These are phyloP conservation scores for Ctenoplectra terminalis DNA, from an alignment of 1,140 invertebrate species.

Conservation along the genomic window DNA sequence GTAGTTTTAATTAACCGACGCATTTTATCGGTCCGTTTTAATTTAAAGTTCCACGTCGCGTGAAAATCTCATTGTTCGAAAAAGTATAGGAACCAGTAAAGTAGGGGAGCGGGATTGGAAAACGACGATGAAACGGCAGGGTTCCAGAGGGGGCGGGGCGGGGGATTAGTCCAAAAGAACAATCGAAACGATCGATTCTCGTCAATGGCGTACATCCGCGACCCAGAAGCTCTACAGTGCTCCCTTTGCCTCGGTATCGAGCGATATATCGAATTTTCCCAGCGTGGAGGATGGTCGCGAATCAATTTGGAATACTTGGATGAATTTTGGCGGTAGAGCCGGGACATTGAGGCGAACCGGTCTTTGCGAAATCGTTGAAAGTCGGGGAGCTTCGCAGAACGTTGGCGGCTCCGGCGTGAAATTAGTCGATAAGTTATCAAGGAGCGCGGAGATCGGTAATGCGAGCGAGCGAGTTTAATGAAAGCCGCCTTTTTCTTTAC, in stretches of 20 bases:
- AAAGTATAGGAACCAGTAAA: slow-evolving; percentile 8
- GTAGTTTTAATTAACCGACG: slow-evolving; percentile 37
- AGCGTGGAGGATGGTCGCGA: not conserved
- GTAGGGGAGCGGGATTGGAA: not conserved
- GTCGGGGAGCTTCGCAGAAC: slow-evolving; percentile 32
- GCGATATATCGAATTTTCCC: not conserved
- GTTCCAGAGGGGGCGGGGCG: too few species aligned
- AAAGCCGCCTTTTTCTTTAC: slow-evolving; percentile 40
- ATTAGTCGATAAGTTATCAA: slow-evolving; percentile 67
- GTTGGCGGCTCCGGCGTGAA: slow-evolving; percentile 59
- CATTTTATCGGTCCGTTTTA: slow-evolving; percentile 14
- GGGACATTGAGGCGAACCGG: slow-evolving; percentile 11
- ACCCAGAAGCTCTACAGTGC: not conserved
- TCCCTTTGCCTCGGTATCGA: not conserved
- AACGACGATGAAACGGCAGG: not conserved
- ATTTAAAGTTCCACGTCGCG: slow-evolving; percentile 1
- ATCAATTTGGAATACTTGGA: not conserved
- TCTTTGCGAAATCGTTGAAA: slow-evolving; percentile 44
- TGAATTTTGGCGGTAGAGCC: not conserved
- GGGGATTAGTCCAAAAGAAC: slow-evolving; percentile 18
- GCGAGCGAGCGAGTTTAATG: slow-evolving; percentile 55
- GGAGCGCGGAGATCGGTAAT: slow-evolving; percentile 26
- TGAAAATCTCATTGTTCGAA: slow-evolving; percentile 32
- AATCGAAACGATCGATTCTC: slow-evolving; percentile 38
- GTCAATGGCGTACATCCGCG: not conserved